Evolutionary conservation across 2,113 vertebrate species (phyloP).

Genomic region (Ceyx margarethae): DNA sequence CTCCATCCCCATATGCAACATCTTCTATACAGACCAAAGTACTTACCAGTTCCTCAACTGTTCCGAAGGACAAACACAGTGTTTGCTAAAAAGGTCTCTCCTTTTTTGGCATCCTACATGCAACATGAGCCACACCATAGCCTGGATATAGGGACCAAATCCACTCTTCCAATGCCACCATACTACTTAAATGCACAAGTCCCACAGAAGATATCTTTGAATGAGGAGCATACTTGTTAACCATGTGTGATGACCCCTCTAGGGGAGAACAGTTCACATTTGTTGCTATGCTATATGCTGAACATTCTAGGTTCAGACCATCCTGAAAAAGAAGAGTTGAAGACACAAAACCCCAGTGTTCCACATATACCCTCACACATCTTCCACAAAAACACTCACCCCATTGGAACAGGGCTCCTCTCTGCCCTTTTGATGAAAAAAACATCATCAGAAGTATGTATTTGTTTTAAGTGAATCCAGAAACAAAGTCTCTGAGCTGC

Average conservation of each 20-base stretch:
- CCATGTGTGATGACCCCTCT: not conserved
- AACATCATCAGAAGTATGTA: not conserved
- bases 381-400: not conserved
- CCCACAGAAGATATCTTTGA: not conserved
- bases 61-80: not conserved
- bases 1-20: not conserved
- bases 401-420: not conserved
- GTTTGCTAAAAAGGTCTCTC: not conserved
- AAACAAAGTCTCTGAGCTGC: not conserved
- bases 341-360: not conserved
- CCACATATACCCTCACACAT: not conserved
- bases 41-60: not conserved
- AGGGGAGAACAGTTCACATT: not conserved
- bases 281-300: not conserved
- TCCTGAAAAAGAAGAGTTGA: not conserved
- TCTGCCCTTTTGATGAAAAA: not conserved
- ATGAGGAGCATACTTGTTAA: not conserved
- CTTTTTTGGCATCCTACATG: not conserved
- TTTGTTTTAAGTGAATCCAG: conserved; percentile 43
- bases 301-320: not conserved
- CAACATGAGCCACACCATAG: not conserved
- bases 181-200: not conserved
- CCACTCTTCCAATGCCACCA: not conserved
- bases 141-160: not conserved
- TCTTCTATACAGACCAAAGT: not conserved